Conservation (phyloP, 2,797 vertebrate species). For the Myotis pilosus region DNA sequence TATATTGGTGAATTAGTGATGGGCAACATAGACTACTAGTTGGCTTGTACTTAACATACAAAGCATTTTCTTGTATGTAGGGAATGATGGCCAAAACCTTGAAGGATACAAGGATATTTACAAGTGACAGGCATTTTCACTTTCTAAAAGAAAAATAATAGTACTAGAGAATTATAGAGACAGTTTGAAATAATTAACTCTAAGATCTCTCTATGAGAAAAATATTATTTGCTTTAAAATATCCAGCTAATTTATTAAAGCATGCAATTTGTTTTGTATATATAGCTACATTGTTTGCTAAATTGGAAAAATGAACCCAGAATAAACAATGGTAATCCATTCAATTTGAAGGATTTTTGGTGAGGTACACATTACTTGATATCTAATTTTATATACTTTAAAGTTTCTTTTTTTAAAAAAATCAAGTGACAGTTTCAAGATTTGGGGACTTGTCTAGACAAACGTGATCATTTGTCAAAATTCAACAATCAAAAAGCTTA, state of each 20-base stretch:
- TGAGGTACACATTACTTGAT: background rate
- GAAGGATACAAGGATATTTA: background rate
- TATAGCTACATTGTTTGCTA: background rate
- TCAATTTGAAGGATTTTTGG: background rate
- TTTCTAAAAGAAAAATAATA: background rate
- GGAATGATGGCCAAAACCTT: background rate
- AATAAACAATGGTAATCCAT: background rate
- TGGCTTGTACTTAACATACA: background rate
- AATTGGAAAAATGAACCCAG: background rate
- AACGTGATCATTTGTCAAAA: slow-evolving; percentile 10
- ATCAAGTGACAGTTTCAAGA: background rate
- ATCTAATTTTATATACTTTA: background rate
- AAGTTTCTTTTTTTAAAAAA: background rate
- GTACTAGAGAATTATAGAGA: background rate
- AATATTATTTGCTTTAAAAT: background rate
- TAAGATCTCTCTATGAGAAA: background rate
- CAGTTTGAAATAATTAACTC: background rate
- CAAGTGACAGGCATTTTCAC: background rate
- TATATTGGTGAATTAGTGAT: background rate
- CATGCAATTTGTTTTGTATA: background rate
- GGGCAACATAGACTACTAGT: background rate
- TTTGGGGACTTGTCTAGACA: background rate
- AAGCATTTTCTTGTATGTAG: background rate
- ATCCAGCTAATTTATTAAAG: background rate
- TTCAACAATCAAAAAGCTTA: background rate